Conservation (phyloP, 2,888 invertebrate species). For the Allolobophora icterica region DNA sequence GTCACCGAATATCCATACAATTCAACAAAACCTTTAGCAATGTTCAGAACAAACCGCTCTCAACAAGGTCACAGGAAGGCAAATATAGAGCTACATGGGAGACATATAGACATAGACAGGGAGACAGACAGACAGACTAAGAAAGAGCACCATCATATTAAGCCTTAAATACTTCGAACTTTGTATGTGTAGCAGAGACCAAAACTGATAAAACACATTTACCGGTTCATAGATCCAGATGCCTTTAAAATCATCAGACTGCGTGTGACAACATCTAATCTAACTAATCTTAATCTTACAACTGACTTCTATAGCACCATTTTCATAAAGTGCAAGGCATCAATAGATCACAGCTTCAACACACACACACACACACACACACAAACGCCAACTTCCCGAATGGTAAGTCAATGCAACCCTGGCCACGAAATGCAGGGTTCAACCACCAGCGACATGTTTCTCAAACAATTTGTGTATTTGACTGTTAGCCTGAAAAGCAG, state of each 20-base stretch:
- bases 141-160: neutral
- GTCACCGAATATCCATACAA: conserved; percentile 8
- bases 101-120: neutral
- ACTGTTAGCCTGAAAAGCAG: too few species aligned
- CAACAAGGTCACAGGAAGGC: neutral
- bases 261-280: neutral
- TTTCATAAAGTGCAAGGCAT: neutral
- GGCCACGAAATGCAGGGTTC: too few species aligned
- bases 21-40: neutral
- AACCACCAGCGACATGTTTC: too few species aligned
- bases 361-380: too few species aligned
- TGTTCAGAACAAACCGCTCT: neutral
- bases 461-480: too few species aligned
- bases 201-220: too few species aligned
- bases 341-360: neutral
- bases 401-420: too few species aligned
- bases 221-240: neutral
- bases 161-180: too few species aligned
- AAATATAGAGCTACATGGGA: neutral
- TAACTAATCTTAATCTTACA: too few species aligned
- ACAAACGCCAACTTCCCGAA: too few species aligned
- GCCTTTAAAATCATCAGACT: neutral
- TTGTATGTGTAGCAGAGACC: too few species aligned
- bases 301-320: neutral
- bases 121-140: neutral